Percentiles rank a stretch among this genome's conserved stretches.
These are phyloP conservation scores for Platerodrilus igneus DNA, from an alignment of 2,888 invertebrate species.

Conservation along the genomic window DNA sequence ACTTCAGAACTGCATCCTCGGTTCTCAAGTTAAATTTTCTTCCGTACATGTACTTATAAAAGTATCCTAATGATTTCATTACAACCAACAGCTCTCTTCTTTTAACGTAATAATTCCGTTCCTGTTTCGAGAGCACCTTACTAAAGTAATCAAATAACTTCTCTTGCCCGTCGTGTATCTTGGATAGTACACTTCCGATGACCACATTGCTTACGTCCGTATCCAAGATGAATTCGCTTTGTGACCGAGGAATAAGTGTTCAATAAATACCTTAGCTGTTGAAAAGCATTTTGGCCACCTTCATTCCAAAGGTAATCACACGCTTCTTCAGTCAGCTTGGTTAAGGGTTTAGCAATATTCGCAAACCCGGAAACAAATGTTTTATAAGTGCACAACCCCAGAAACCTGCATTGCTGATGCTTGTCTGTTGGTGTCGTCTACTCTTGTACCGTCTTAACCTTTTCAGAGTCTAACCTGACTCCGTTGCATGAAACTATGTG, in stretches of 20 bases:
- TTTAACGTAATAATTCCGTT: slow-evolving; percentile 32
- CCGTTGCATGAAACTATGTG: too few relatives aligned
- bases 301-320: slow-evolving; percentile 7
- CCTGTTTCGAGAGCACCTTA: slow-evolving; percentile 20
- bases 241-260: background rate
- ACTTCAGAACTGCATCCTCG: too few relatives aligned
- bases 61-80: too few relatives aligned
- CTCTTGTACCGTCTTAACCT: slow-evolving; percentile 11
- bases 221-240: slow-evolving; percentile 1
- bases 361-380: slow-evolving; percentile 23
- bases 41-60: too few relatives aligned
- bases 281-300: background rate
- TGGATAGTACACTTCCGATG: slow-evolving; percentile 9
- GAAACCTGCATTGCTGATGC: too few relatives aligned
- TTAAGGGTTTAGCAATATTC: slow-evolving; percentile 21
- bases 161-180: slow-evolving; percentile 19
- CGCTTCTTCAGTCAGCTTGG: slow-evolving; percentile 16
- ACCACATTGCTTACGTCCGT: slow-evolving; percentile 18
- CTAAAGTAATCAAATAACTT: slow-evolving; percentile 30
- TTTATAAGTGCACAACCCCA: slow-evolving; percentile 8
- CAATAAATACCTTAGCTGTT: background rate
- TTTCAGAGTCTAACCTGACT: too few relatives aligned
- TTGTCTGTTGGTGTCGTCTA: slow-evolving; percentile 25
- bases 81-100: slow-evolving; percentile 32
- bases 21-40: too few relatives aligned